phyloP scores from a whole-genome alignment of 2,797 vertebrate species.

The Pangasius mekongensis region DNA sequence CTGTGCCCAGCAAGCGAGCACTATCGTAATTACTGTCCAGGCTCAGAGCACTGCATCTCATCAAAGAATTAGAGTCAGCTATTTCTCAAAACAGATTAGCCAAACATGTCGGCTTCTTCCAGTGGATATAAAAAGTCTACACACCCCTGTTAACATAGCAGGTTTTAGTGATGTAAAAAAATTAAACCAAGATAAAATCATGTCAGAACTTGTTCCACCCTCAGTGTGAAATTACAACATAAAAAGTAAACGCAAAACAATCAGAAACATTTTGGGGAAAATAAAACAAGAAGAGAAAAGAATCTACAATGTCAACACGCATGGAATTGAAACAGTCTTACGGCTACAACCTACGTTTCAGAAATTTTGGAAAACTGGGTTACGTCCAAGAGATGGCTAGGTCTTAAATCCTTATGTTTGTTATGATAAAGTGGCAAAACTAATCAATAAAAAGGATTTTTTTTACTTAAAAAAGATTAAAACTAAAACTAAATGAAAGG shows the following conservation, averaged over 20 bases:
- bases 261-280: not conserved
- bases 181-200: too few species aligned
- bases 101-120: constrained; percentile 19
- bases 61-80: constrained; percentile 54
- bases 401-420: not conserved
- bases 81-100: constrained; percentile 38
- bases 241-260: too few species aligned
- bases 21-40: constrained; percentile 73
- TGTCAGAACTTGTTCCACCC: too few species aligned
- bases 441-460: too few species aligned
- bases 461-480: too few species aligned
- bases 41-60: constrained; percentile 60
- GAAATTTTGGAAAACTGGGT: not conserved
- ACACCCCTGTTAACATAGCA: too few species aligned
- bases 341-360: too few species aligned
- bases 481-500: not conserved
- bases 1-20: constrained; percentile 60
- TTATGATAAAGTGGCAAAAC: too few species aligned
- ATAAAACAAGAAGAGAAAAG: not conserved
- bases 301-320: not conserved
- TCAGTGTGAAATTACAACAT: too few species aligned
- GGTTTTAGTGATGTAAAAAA: too few species aligned
- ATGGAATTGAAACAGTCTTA: not conserved
- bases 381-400: not conserved
- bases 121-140: too few species aligned